Evolutionary conservation across 2,888 invertebrate species (phyloP), one percentile per base, ranked within the genome.

Genomic region (Drosophila yooni): DNA sequence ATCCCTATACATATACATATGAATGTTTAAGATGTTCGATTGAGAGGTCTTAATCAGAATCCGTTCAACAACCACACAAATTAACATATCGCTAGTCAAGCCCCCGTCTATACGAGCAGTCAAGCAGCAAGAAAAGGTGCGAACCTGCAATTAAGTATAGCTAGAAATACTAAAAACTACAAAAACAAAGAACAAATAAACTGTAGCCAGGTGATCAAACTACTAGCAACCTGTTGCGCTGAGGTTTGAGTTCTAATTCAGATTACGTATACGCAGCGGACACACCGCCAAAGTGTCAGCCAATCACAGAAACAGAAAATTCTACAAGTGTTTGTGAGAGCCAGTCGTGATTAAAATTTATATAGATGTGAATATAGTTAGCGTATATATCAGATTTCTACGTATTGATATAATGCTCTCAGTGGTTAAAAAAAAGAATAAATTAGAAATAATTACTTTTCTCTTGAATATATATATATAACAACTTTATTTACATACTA

Each of bases 221-320:
- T 56, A 54, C 51, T 31, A 27, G 36, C 18, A 60, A 46, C 67
- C 34, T 31, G 52, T 68, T 46, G n/a, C 15, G 11, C n/a, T 38
- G 10, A 15, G 27, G 21, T 8, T 27, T 54, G 27, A 10, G n/a
- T 29, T 25, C 15, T 33, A 50, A 34, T 27, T 48, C 10, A 27
- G 27, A 79, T 70, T 76, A 76, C 68, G 69, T 82, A 79, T 83
- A 79, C 71, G 76, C 33, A 62, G 43, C 57, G 66, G 88, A 85
- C 85, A 88, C 88, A 89, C 83, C 83, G 81, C 81, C 79, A 36
- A 50, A 48, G 64, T 54, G 13, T 25, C 63, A 66, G 65, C 85
- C 87, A 85, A 88, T 87, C 74, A 62, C 31, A 73, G 38, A 33
- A 43, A n/a, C 15, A 21, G 59, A 34, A 71, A 68, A 52, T 48